These are phyloP conservation scores for Pantherophis alleghaniensis DNA, from an alignment of 2,797 vertebrate genomes.

Conservation along the genomic window DNA sequence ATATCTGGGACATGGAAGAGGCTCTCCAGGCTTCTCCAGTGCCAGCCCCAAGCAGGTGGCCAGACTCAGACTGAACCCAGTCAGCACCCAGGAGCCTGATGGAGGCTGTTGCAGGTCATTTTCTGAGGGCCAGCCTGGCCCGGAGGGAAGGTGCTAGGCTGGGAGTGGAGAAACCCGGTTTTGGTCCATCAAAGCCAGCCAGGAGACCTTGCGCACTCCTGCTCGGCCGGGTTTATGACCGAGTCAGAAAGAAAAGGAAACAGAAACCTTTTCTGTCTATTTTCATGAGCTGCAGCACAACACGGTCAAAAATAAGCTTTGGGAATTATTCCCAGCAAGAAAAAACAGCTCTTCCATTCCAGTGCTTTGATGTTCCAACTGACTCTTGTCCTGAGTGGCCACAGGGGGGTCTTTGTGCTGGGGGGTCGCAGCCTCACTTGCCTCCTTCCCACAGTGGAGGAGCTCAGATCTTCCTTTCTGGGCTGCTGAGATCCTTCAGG, in stretches of 20 bases:
- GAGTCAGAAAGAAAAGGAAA: not conserved
- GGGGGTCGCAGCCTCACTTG: not conserved
- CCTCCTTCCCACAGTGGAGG: not conserved
- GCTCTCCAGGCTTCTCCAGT: too few species aligned
- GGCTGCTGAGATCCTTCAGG: not conserved
- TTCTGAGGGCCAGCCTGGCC: not conserved
- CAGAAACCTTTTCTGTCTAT: not conserved
- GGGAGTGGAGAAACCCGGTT: not conserved
- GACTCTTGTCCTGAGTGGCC: not conserved
- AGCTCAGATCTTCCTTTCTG: not conserved
- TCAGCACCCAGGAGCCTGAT: not conserved
- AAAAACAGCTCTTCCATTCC: not conserved
- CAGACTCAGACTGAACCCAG: too few species aligned
- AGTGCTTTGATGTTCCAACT: not conserved
- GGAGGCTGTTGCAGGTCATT: not conserved
- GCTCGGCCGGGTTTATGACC: not conserved
- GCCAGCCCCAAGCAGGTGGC: not conserved
- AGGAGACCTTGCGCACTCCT: not conserved
- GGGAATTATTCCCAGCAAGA: not conserved
- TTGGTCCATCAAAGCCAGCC: not conserved
- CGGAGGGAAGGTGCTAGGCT: not conserved
- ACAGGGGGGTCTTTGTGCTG: not conserved
- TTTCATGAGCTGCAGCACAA: not conserved
- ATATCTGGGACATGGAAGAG: not conserved
- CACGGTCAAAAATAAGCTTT: not conserved